Evolutionary conservation across 2,113 vertebrate genomes (phyloP).

Genomic region (Mionectes macconnelli): DNA sequence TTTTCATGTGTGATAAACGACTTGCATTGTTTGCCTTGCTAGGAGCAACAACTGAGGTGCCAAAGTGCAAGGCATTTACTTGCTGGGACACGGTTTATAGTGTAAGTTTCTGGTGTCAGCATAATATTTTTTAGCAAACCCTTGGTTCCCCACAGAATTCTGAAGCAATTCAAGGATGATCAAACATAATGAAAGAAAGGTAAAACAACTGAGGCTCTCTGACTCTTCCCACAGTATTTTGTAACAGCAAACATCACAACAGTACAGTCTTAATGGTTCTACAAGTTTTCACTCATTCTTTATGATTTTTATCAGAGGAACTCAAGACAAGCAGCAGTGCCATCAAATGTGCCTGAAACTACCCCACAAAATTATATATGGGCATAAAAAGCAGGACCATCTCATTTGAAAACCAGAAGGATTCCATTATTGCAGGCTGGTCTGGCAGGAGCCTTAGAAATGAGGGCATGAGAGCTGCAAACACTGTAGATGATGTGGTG

Average conservation of each 20-base stretch:
- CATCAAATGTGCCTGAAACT: background rate
- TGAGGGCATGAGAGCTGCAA: background rate
- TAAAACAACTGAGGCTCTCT: background rate
- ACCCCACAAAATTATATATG: background rate
- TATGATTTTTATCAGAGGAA: background rate
- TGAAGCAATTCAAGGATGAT: background rate
- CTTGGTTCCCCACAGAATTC: background rate
- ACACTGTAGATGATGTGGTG: background rate
- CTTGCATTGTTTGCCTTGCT: background rate
- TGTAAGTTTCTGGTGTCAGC: background rate
- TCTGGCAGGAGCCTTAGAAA: background rate
- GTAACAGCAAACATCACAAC: background rate
- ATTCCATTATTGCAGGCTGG: background rate
- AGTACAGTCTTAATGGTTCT: background rate
- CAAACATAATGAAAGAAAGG: background rate
- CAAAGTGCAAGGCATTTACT: background rate
- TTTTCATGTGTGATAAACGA: background rate
- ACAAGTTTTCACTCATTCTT: background rate
- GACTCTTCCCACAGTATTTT: background rate
- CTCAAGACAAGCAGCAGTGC: background rate
- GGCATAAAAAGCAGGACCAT: background rate
- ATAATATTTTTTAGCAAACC: background rate
- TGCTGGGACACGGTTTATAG: background rate
- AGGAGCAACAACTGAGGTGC: background rate
- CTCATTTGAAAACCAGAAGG: background rate